Base-by-base conservation (phyloP, 2,113 vertebrate genomes). In the Sceloporus undulatus region DNA sequence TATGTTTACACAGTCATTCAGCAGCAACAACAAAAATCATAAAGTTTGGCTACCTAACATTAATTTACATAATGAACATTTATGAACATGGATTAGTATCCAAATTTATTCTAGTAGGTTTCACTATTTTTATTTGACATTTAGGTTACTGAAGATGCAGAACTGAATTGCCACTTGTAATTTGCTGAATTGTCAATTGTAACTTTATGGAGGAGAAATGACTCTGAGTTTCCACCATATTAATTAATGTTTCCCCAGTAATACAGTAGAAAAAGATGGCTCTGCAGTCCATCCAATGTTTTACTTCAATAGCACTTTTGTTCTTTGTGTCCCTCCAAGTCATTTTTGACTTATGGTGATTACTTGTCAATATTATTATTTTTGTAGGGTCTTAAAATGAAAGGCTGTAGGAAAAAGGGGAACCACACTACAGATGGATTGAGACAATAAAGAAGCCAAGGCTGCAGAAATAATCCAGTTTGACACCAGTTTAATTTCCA, bases 181-280 rank as follows among this genome's bases (percentile, higher is more conserved):
- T 34, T 34, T 1, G 34, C 34, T 34, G 34, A 34, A 34, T 34
- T 34, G 34, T 34, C 34, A 34, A 34, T 34, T 34, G 34, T 34
- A 34, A 34, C 34, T 34, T 34, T 34, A 34, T 34, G 34, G 34
- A 34, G 34, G 34, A 34, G 34, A 34, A 34, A 34, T 34, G 70
- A 73, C n/a, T 74, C 14, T 34, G 3, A 38, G 3, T 74, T 74
- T 38, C n/a, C n/a, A 8, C 10, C 11, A 9, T 74, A 38, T 74
- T 34, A 38, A 18, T 92, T 91, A 66, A 40, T 68, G 87, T 70
- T 25, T 70, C 27, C 66, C 7, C 6, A 5, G 9, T 70, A 29
- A 27, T 79, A 73, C 66, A 90, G 79, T 90, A 79, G 42, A 84
- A 79, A 80, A n/a, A 81, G 92, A 10, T 88, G 92, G 90, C 90